Base-by-base conservation (phyloP, 2,113 vertebrate genomes). In the Mugil cephalus region DNA sequence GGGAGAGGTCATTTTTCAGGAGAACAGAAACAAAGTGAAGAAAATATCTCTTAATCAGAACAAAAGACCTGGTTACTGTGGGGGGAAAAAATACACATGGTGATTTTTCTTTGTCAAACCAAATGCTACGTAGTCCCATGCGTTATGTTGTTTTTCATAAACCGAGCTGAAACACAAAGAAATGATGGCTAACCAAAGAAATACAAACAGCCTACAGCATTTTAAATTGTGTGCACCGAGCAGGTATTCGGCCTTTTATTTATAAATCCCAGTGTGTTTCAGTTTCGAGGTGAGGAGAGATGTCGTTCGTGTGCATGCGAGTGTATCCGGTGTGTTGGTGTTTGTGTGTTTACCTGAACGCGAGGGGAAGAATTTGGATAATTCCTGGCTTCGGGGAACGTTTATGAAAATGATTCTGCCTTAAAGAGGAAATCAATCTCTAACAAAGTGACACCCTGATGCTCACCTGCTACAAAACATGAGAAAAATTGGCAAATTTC, bases 391-490 rank as follows among this genome's bases (percentile, higher is more conserved):
- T 60, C 14, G 9, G 80, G 74, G 76, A 81, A 62, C 43, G 4
- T 74, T 87, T 68, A 68, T 19, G 63, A 65, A 87, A 85, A 87
- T 64, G 71, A 68, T 77, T 69, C 38, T 40, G 24, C 40, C 40
- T 47, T 58, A 19, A 73, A 67, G 58, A 60, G 50, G 40, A 86
- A 86, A 82, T 82, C 66, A 60, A 75, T 78, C 61, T 74, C 2
- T 30, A 54, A 79, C 42, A 70, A 80, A 72, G 76, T 79, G 67
- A 78, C 30, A 66, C 80, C 53, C 45, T 46, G 58, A 66, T 13
- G 3, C 10, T 63, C 15, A 17, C 34, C 43, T 56, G 2, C 12
- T 17, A 62, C 43, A 60, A 53, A 14, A 6, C 21, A 62, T 13
- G 13, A 52, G 54, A 30, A 47, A 83, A 73, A 36, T 63, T 53